Base-by-base conservation (phyloP, 2,888 invertebrate genomes). In the Cabera pusaria region DNA sequence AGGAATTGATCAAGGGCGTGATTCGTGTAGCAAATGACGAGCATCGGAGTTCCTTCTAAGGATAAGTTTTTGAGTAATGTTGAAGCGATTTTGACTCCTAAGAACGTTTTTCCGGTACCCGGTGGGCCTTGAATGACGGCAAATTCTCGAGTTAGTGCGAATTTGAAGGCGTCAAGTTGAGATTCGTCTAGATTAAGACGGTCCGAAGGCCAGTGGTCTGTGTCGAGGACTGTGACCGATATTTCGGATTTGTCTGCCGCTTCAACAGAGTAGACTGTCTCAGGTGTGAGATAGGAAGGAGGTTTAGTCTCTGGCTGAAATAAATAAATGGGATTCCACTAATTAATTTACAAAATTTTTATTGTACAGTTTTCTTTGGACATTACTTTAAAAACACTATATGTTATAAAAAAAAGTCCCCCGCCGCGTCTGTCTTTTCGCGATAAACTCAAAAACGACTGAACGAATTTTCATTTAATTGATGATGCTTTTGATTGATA, bases 1-100 rank as follows among this genome's bases (percentile, higher is more conserved):
- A 97, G 74, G 68, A 97, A 96, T 67, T 96, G 96, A 80, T 97
- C 97, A 22, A 97, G 77, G 2, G 96, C 96, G 68, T 96, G 95
- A 81, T 97, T 97, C 3, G 96, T 96, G 68, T 93, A 95, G 59
- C 96, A 95, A 8, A 97, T 92, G 0, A 97, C 85, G 5, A 96
- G 78, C 69, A 96, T 93, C 0, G 94, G 94, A 1, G 82, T 79
- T n/a, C 80, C 80, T 49, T 87, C 85, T n/a, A 89, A 63, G 4
- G 87, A 83, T 5, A 85, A 50, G 65, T 94, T 96, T 39, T 90
- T 73, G 1, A 96, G 70, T 10, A 97, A 64, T 0, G 91, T 90
- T 34, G 92, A 84, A 0, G 94, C 92, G 8, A 97, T 91, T 89
- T 94, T 93, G 14, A 95, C 79, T 0, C 96, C 96, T 43, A 96